Conservation (phyloP, 2,113 vertebrate genomes). For the Hyperopisus bebe region DNA sequence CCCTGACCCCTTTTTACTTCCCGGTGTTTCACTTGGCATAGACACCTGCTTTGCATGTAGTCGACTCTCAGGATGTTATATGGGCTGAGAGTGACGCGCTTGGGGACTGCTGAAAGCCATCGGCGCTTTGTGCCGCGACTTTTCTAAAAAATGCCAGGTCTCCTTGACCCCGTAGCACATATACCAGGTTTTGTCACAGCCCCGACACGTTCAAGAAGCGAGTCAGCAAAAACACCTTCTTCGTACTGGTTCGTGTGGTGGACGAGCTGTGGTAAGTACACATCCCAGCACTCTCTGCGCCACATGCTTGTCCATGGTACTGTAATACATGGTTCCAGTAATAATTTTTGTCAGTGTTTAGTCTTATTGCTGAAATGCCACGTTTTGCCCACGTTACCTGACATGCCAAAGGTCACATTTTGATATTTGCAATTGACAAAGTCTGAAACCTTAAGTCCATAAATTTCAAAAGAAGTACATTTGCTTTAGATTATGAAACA, state of each 20-base stretch:
- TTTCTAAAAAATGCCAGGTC: background rate
- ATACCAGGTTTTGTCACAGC: conserved; percentile 92
- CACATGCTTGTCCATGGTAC: background rate
- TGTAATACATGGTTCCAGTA: background rate
- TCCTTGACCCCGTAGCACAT: conserved; percentile 78
- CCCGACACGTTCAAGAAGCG: conserved; percentile 93
- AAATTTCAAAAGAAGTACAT: background rate
- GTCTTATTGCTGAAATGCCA: background rate
- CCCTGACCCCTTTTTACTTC: background rate
- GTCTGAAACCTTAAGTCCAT: background rate
- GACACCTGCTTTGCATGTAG: background rate
- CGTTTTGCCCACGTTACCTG: background rate
- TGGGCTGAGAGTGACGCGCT: background rate
- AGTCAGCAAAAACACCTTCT: conserved; percentile 98
- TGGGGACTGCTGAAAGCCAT: background rate
- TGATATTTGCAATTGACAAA: background rate
- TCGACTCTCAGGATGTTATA: background rate
- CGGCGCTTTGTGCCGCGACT: background rate
- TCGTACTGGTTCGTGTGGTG: conserved; percentile 92
- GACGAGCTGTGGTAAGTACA: conserved; percentile 92
- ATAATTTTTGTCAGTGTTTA: background rate
- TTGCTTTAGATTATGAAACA: background rate
- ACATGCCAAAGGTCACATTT: background rate
- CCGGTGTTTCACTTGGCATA: background rate
- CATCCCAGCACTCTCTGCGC: background rate